phyloP scores from a whole-genome alignment of 2,113 vertebrate species.

The Montifringilla adamsi region DNA sequence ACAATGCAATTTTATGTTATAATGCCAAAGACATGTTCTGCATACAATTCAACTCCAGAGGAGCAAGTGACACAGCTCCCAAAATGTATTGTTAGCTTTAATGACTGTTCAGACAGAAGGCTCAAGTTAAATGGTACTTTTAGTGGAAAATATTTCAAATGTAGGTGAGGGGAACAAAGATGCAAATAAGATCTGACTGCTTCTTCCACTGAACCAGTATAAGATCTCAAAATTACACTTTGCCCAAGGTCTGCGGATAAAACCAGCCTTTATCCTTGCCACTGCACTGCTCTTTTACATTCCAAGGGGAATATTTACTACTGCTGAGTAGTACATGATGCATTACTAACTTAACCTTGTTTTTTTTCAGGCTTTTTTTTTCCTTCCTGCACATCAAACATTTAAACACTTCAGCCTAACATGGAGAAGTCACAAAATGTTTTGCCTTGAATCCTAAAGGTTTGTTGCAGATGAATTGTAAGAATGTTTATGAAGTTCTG shows the following conservation, averaged over 20 bases:
- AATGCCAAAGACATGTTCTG: neutral
- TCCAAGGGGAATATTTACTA: neutral
- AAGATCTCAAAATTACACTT: neutral
- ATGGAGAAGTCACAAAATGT: neutral
- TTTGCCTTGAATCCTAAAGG: neutral
- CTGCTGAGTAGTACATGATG: neutral
- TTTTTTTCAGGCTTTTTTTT: neutral
- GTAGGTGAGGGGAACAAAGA: neutral
- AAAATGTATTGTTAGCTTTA: neutral
- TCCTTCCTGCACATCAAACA: fast-evolving
- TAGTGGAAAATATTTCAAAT: neutral
- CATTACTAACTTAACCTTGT: neutral
- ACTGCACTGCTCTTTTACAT: neutral
- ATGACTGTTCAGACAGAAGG: neutral
- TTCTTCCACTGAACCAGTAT: neutral
- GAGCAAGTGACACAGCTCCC: neutral
- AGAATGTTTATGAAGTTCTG: neutral
- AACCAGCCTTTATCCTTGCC: neutral
- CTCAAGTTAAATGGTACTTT: neutral
- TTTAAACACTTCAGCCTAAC: neutral
- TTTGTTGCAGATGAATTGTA: neutral
- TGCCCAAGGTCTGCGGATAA: neutral
- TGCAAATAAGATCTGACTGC: neutral
- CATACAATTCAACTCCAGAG: neutral
- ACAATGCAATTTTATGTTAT: neutral